Conservation (phyloP, 2,113 vertebrate genomes). For the Cardinalis cardinalis region DNA sequence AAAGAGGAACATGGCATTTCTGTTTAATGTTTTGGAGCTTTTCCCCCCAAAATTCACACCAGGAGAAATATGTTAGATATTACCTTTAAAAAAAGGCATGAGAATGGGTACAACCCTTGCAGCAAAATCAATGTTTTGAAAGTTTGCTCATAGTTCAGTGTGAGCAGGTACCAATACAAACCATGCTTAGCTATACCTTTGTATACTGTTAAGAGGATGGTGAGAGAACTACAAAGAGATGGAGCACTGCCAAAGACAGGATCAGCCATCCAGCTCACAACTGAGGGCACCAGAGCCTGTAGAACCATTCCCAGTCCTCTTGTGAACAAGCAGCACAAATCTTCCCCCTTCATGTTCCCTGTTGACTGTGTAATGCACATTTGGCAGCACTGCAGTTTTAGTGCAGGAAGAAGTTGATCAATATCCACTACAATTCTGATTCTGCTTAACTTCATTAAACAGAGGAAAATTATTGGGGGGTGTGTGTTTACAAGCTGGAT, state of each 20-base stretch:
- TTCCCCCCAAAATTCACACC: neutral
- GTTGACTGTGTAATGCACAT: neutral
- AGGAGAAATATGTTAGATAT: neutral
- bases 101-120: neutral
- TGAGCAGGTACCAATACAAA: neutral
- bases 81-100: neutral
- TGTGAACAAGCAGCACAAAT: neutral
- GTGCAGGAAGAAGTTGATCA: neutral
- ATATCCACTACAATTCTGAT: neutral
- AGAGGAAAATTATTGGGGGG: accelerated
- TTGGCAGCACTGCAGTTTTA: neutral
- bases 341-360: neutral
- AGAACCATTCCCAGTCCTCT: neutral
- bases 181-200: neutral
- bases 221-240: neutral
- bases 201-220: neutral
- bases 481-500: neutral
- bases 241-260: neutral
- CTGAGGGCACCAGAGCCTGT: neutral
- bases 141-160: neutral
- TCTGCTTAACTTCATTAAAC: neutral
- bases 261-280: neutral
- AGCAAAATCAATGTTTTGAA: neutral
- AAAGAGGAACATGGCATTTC: neutral
- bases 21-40: neutral